phyloP scores from a whole-genome alignment of 2,797 vertebrate genomes.

The Garrulus glandarius region DNA sequence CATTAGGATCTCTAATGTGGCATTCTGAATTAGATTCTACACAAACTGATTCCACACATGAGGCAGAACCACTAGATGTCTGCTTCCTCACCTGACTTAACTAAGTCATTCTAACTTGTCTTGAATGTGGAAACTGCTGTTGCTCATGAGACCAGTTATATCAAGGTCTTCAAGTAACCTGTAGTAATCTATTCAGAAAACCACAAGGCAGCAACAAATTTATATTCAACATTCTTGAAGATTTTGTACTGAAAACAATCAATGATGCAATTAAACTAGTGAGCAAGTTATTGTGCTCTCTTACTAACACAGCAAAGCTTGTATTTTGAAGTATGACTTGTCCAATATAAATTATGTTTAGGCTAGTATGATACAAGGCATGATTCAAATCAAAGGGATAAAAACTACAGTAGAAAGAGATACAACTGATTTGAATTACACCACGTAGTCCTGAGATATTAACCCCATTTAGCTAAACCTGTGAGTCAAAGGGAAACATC shows the following conservation, averaged over 20 bases:
- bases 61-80: background rate
- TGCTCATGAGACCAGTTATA: background rate
- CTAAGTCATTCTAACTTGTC: background rate
- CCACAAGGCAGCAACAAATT: background rate
- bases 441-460: background rate
- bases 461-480: background rate
- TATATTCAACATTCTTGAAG: background rate
- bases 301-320: background rate
- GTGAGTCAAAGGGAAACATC: background rate
- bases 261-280: background rate
- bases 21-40: conserved; percentile 32
- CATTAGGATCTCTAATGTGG: conserved; percentile 17
- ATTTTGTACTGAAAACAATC: background rate
- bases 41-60: background rate
- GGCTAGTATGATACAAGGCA: background rate
- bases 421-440: background rate
- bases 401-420: background rate
- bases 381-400: background rate
- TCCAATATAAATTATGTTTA: background rate
- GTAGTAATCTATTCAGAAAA: background rate
- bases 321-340: background rate
- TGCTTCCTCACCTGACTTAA: background rate
- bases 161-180: background rate
- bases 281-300: background rate
- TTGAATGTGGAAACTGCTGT: background rate